phyloP scores from a whole-genome alignment of 1,140 invertebrate species.

The Brachionus koreanus region DNA sequence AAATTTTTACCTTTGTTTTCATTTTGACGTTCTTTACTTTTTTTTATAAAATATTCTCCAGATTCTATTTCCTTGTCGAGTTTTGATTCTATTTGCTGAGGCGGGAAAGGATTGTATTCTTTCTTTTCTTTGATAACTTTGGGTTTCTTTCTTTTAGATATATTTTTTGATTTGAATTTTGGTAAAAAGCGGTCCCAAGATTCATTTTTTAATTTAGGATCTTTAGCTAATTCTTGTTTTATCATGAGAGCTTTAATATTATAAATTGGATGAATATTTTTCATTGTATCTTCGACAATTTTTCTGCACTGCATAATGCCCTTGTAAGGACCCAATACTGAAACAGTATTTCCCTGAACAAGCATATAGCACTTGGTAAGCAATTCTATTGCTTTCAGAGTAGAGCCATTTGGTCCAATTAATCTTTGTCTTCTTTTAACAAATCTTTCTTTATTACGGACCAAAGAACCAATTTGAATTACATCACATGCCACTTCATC shows the following conservation, averaged over 20 bases:
- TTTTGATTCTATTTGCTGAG: constrained; percentile 82
- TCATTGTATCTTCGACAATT: constrained; percentile 95
- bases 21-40: constrained; percentile 63
- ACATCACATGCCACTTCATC: constrained; percentile 91
- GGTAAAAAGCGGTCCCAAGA: constrained; percentile 96
- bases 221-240: constrained; percentile 83
- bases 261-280: constrained; percentile 98
- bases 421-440: constrained; percentile 87
- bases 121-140: constrained; percentile 55
- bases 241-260: constrained; percentile 97
- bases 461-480: constrained; percentile 88
- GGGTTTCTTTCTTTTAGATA: constrained; percentile 77
- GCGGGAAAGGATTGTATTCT: constrained; percentile 94
- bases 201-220: constrained; percentile 83
- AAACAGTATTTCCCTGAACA: constrained; percentile 96
- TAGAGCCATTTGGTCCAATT: constrained; percentile 93
- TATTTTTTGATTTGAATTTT: constrained; percentile 87
- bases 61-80: constrained; percentile 86
- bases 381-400: constrained; percentile 92
- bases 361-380: constrained; percentile 95
- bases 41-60: constrained; percentile 92
- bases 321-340: constrained; percentile 87
- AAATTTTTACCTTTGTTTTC: constrained; percentile 22
- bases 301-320: constrained; percentile 81
- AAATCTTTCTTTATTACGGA: constrained; percentile 89